phyloP scores from a whole-genome alignment of 2,797 vertebrate species.

The Huso huso region DNA sequence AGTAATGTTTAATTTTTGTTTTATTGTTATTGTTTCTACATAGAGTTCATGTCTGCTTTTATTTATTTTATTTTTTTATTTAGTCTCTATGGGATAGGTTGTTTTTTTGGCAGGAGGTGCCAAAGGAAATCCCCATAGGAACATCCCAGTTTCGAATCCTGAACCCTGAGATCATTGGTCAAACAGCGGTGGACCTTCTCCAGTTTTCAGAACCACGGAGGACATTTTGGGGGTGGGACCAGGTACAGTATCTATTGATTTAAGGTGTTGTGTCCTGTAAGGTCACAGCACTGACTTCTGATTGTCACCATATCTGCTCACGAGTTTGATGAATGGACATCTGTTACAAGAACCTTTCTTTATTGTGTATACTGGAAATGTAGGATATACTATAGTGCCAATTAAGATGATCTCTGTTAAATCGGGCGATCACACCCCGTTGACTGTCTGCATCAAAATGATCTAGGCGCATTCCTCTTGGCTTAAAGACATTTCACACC shows the following conservation, averaged over 20 bases:
- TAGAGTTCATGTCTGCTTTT: too few species aligned
- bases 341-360: background rate
- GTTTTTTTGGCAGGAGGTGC: constrained; percentile 90
- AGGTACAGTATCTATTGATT: constrained; percentile 57
- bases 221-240: constrained; percentile 71
- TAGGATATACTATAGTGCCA: too few species aligned
- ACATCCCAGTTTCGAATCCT: constrained; percentile 71
- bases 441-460: too few species aligned
- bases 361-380: background rate
- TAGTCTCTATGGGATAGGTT: constrained; percentile 77
- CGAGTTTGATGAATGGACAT: too few species aligned
- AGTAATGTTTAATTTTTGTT: too few species aligned
- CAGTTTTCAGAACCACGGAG: constrained; percentile 61
- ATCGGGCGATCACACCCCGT: too few species aligned
- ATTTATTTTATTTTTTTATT: constrained; percentile 16
- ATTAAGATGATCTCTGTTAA: too few species aligned
- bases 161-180: constrained; percentile 77
- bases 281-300: background rate
- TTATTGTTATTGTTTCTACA: too few species aligned
- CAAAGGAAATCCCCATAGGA: constrained; percentile 64
- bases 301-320: too few species aligned
- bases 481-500: too few species aligned
- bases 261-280: background rate
- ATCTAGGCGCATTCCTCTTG: too few species aligned
- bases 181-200: constrained; percentile 78